phyloP scores from a whole-genome alignment of 2,113 vertebrate genomes.

The Lepus timidus region DNA sequence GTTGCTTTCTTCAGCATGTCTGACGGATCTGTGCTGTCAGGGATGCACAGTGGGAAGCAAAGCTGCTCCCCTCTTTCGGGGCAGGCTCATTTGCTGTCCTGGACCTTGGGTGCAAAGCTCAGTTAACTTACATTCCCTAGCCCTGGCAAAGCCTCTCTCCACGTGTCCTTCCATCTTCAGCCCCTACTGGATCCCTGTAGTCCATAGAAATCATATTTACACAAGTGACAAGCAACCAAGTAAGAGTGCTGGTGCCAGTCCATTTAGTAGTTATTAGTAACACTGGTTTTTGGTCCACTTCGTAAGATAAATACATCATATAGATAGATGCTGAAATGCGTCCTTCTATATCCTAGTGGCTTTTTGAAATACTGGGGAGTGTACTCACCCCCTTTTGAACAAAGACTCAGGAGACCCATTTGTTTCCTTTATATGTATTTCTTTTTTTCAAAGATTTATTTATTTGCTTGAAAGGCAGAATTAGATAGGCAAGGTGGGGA shows the following conservation, averaged over 20 bases:
- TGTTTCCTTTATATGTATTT: neutral
- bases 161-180: neutral
- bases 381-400: neutral
- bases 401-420: neutral
- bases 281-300: neutral
- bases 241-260: neutral
- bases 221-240: neutral
- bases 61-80: neutral
- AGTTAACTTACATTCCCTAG: neutral
- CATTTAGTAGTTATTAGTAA: neutral
- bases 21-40: neutral
- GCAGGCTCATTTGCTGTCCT: neutral
- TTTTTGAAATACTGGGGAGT: neutral
- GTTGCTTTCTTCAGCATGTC: neutral
- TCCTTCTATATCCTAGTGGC: neutral
- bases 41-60: neutral
- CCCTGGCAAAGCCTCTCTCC: neutral
- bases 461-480: no score
- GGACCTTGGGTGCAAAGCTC: neutral
- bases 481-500: no score
- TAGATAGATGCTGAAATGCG: neutral
- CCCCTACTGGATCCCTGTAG: rapidly evolving
- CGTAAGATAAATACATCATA: neutral
- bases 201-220: neutral
- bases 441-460: no score